phyloP scores from a whole-genome alignment of 2,113 vertebrate species.

The Anser cygnoides region DNA sequence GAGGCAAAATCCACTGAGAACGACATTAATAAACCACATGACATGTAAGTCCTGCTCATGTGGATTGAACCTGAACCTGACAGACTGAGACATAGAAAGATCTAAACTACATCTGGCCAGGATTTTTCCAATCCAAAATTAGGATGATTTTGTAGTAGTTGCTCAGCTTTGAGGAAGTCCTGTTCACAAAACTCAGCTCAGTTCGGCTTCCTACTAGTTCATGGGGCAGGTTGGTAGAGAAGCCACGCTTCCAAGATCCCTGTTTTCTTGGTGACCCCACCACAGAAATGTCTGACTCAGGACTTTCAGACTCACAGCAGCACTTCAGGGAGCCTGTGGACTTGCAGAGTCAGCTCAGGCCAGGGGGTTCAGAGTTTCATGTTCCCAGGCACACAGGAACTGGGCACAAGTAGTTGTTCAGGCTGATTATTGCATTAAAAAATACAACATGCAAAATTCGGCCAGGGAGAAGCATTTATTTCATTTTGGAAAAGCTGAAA shows the following conservation, averaged over 20 bases:
- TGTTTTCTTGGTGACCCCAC: neutral
- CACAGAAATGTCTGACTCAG: neutral
- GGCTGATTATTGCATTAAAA: neutral
- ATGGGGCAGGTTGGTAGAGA: neutral
- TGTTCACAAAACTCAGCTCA: neutral
- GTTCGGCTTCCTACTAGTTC: neutral
- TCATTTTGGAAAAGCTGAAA: neutral
- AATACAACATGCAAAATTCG: neutral
- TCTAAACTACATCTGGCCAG: neutral
- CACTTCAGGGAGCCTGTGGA: neutral
- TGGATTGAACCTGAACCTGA: neutral
- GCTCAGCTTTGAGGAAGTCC: neutral
- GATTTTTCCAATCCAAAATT: neutral
- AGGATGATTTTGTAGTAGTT: neutral
- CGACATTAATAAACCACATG: neutral
- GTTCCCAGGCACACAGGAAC: neutral
- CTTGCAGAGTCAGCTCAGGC: neutral
- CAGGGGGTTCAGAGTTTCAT: neutral
- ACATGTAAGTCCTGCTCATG: neutral
- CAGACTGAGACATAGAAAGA: neutral
- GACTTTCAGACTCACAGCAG: neutral
- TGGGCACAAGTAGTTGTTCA: neutral
- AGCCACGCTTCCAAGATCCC: neutral
- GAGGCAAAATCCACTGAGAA: neutral
- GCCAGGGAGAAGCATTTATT: neutral